Base-by-base conservation (phyloP, 2,888 invertebrate species). In the Dynastes maya region DNA sequence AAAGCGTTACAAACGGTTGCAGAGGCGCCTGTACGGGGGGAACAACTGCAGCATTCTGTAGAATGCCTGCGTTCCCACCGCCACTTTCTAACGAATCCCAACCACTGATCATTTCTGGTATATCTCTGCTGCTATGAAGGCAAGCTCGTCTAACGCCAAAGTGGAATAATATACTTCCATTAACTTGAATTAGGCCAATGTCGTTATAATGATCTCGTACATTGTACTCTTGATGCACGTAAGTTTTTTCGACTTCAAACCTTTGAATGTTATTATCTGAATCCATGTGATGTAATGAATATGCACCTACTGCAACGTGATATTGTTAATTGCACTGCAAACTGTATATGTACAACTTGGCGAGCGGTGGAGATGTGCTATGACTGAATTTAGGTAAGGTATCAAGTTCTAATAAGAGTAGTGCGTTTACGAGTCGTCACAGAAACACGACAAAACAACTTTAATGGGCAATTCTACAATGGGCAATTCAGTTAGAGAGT, bases 181-280 rank as follows among this genome's bases (percentile, higher is more conserved):
- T 87, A 53, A 91, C 81, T 82, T 87, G 86, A 1, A 91, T 77
- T 1, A 91, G 85, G 11, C 90, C 91, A 45, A 91, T 90, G 78
- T 91, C 91, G 81, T 91, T 87, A 82, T 91, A 91, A 76, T 88
- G 85, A 2, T 85, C 81, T 0, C 88, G 86, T 1, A 83, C 78
- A 53, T 84, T 84, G 81, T 90, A 91, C 0, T 85, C 80, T 0
- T 90, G 90, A 84, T 91, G 88, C 16, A 83, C 81, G 74, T 88
- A 86, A 55, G 85, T 85, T 51, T 86, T 78, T 0, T 83, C 74
- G 1, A 90, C 82, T 4, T 81, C 82, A 13, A 87, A 85, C 32
- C 88, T 82, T 80, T 88, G 86, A 84, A 80, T 45, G 78, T 80
- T 53, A n/a, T 13, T 2, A 83, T 82, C 70, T 79, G 61, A 61